Evolutionary conservation across 2,113 vertebrate species (phyloP), one percentile per base, ranked within the genome.

Genomic region (Entomyzon cyanotis): DNA sequence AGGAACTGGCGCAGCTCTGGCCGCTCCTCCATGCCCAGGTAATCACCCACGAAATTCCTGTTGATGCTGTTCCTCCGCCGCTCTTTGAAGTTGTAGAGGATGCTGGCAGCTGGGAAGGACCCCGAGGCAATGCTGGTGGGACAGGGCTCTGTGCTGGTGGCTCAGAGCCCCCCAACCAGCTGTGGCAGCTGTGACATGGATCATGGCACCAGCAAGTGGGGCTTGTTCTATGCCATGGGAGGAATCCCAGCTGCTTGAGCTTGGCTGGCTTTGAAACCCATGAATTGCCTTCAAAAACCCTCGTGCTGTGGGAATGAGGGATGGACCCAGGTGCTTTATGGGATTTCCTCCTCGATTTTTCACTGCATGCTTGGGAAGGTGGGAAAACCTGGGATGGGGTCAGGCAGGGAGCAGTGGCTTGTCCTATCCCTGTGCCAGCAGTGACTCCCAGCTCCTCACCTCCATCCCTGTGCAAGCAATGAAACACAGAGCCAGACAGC

Each of bases 21-120:
- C 81, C 94, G 97, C 78, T 99, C 99, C 93, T 99, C 99, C 97
- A 99, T 98, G 44, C 99, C 99, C 84, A 99, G 98, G 94, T 99
- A 99, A 95, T 99, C 99, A 0, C 99, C 99, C 5, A 99, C 99
- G 1, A 99, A 99, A 96, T 99, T 99, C 86, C 99, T 98, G 96
- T 99, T 99, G 97, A 99, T 99, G 97, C 99, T 99, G 96, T 99
- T 99, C 84, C 97, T 98, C 87, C 99, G 87, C 20, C 99, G 87
- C 94, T 99, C 99, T 85, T 99, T 99, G 84, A 98, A 99, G 97
- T 99, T 99, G 97, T 99, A 99, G 77, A 99, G 98, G 98, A 99
- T 99, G 95, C 99, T 98, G 64, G 99, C 99, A 10, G 99, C 99
- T 99, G 96, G 1, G 13, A 3, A 18, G 62, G 58, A 49, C 4